Base-by-base conservation (phyloP, 2,797 vertebrate genomes). In the Cirrhinus mrigala region DNA sequence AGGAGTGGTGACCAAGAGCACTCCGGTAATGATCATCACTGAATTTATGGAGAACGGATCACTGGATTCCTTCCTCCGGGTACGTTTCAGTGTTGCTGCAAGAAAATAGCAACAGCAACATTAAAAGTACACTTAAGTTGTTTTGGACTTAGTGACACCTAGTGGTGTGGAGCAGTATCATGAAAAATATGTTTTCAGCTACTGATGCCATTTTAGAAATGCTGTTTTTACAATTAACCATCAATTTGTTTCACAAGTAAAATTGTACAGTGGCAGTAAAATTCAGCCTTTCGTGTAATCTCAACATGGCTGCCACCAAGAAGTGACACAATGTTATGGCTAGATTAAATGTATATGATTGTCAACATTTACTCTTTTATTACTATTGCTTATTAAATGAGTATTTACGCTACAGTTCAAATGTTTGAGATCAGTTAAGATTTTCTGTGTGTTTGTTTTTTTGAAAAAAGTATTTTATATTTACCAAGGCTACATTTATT, bases 11-110 rank as follows among this genome's bases (percentile, higher is more conserved):
- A 97, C 97, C 89, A 97, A 97, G 92, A 97, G 96, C 90, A 94
- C 94, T 0, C 97, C 97, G 0, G 96, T 97, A 77, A 97, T 97
- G 96, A 97, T 97, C 89, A 94, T 97, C 87, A 97, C 97, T 0
- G 97, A 97, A 91, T 97, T 97, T 93, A 97, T 97, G 97, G 97
- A 97, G 92, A 97, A 97, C 0, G 97, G 97, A 58, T 97, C 97
- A 0, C 92, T 97, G 87, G 97, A 97, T 86, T 97, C 96, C 88
- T 97, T 97, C 93, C 94, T 97, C 33, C 90, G 97, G 95, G 97
- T 97, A 94, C 0, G 93, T 90, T 52, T 79, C 54, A 40, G 27
- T 73, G 14, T 27, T 50, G 60, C 37, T 58, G 44, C 44, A 20
- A 40, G 40, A 14, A 33, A 60, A 29, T 50, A 60, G 52, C 66